Evolutionary conservation across 1,140 invertebrate genomes (phyloP).

Genomic region (Hermatobates lingyangjiaoensis): DNA sequence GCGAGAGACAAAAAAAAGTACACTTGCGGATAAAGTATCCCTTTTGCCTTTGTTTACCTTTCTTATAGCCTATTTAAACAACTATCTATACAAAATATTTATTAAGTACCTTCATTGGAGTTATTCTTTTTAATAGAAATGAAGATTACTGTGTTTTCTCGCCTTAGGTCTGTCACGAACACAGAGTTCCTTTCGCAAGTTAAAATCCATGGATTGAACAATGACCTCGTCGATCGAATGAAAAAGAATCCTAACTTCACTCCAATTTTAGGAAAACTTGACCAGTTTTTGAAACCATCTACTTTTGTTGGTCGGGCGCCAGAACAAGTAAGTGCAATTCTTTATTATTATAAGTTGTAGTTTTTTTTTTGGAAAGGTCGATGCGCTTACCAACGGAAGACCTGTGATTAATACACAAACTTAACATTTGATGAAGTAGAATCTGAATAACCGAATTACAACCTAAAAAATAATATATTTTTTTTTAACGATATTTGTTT

Average conservation of each 20-base stretch:
- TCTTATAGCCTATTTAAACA: background rate
- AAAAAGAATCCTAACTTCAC: slow-evolving; percentile 61
- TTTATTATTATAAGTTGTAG: slow-evolving; percentile 2
- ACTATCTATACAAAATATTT: background rate
- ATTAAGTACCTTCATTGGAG: background rate
- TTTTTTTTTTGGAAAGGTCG: background rate
- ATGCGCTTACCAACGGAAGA: no score
- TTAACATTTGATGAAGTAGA: background rate
- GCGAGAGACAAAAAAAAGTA: background rate
- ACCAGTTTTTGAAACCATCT: slow-evolving; percentile 54
- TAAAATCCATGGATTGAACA: slow-evolving; percentile 73
- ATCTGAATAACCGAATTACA: no score
- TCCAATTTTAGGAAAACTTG: slow-evolving; percentile 58
- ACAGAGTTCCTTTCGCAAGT: slow-evolving; percentile 77
- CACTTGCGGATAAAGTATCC: no score
- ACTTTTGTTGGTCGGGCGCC: slow-evolving; percentile 80
- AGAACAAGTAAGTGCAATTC: slow-evolving; percentile 38
- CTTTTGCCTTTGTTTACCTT: background rate
- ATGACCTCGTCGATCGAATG: slow-evolving; percentile 76
- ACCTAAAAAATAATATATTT: no score
- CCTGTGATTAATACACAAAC: background rate
- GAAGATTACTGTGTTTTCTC: slow-evolving; percentile 4
- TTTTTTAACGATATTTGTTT: no score
- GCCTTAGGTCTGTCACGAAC: slow-evolving; percentile 73
- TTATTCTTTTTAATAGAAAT: background rate